Conservation (phyloP, 2,888 invertebrate species). For the Andrena hattorfiana region DNA sequence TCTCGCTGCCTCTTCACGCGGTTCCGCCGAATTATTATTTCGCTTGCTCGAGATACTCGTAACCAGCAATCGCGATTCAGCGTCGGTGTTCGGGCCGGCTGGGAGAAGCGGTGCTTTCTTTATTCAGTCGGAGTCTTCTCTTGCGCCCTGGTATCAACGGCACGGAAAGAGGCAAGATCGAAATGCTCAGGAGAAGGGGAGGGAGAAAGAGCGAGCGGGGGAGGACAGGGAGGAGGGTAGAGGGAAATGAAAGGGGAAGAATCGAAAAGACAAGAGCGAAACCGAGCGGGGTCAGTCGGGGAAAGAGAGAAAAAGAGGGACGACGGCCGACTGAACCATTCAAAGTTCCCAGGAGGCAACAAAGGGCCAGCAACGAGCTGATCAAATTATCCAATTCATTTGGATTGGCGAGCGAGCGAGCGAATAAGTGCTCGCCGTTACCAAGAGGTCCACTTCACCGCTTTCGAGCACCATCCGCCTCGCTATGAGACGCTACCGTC, state of each 20-base stretch:
- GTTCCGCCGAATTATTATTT: slow-evolving; percentile 50
- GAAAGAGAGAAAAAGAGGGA: slow-evolving; percentile 79
- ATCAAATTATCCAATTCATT: slow-evolving; percentile 85
- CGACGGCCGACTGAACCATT: slow-evolving; percentile 82
- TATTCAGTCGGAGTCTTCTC: slow-evolving; percentile 73
- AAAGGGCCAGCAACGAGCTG: slow-evolving; percentile 85
- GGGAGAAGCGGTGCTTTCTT: slow-evolving; percentile 67
- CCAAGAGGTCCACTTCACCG: slow-evolving; percentile 80
- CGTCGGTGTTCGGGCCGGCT: slow-evolving; percentile 8
- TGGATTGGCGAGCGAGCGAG: slow-evolving; percentile 84
- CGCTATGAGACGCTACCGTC: slow-evolving; percentile 77
- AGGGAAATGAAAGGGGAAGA: slow-evolving; percentile 73
- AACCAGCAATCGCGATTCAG: slow-evolving; percentile 41
- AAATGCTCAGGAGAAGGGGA: slow-evolving; percentile 32
- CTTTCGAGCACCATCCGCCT: slow-evolving; percentile 78
- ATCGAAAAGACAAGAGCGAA: slow-evolving; percentile 61
- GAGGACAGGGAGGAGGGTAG: slow-evolving; percentile 12
- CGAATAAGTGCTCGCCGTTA: slow-evolving; percentile 83
- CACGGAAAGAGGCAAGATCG: slow-evolving; percentile 53
- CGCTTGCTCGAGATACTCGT: slow-evolving; percentile 42
- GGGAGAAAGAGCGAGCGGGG: slow-evolving; percentile 22
- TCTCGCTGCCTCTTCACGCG: slow-evolving; percentile 2
- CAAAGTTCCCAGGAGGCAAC: slow-evolving; percentile 85
- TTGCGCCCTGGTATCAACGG: slow-evolving; percentile 66
- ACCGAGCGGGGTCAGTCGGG: slow-evolving; percentile 42